These are phyloP conservation scores for Scaptomyza parva DNA, from an alignment of 2,888 invertebrate species.

Conservation along the genomic window DNA sequence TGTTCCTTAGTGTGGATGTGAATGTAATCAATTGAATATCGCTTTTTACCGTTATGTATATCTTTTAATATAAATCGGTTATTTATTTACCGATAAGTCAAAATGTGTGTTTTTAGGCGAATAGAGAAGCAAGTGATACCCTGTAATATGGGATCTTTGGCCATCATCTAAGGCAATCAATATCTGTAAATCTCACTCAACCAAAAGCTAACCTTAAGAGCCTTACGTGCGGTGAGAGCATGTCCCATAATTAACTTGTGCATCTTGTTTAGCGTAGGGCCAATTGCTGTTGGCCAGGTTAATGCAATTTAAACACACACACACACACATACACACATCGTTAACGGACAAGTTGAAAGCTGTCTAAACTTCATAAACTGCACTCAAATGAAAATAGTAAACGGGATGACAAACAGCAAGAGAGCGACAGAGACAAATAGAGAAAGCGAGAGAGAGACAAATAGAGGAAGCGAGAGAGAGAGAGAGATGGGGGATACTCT, in stretches of 20 bases:
- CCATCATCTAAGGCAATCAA: no score
- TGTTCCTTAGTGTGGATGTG: not conserved
- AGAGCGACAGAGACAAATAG: not conserved
- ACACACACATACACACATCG: constrained; percentile 15
- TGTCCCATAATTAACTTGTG: constrained; percentile 33
- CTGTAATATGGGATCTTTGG: no score
- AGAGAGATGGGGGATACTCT: constrained; percentile 26
- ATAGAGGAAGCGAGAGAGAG: constrained; percentile 11
- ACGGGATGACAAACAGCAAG: not conserved
- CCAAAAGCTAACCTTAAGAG: not conserved
- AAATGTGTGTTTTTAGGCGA: no score
- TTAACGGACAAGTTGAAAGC: constrained; percentile 1
- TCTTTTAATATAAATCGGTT: not conserved
- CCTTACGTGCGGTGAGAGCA: not conserved
- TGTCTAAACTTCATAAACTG: constrained; percentile 23
- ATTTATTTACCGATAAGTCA: no score
- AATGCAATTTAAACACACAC: constrained; percentile 22
- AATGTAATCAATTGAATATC: constrained; percentile 9
- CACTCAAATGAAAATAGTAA: constrained; percentile 10
- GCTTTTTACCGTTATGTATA: not conserved
- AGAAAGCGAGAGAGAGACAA: constrained; percentile 7
- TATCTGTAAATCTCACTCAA: not conserved
- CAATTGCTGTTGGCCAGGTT: constrained; percentile 24
- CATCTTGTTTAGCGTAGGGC: constrained; percentile 11
- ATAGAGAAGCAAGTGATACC: no score